These are phyloP conservation scores for Boloria selene DNA, from an alignment of 2,888 invertebrate species.

Conservation along the genomic window DNA sequence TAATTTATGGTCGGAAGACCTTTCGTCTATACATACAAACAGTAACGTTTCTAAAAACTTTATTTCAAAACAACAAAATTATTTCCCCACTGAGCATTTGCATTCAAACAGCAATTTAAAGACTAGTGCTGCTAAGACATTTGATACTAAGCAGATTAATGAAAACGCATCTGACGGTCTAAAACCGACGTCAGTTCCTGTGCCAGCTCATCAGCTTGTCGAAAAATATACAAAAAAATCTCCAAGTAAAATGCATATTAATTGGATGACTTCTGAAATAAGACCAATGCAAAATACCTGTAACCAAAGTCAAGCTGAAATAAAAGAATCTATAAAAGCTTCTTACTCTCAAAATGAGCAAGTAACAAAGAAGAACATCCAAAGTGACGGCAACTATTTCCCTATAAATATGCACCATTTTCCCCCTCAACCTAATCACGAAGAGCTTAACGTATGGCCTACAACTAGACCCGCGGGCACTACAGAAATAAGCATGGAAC, in stretches of 20 bases:
- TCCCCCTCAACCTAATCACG: slow-evolving; percentile 62
- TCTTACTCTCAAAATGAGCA: slow-evolving; percentile 58
- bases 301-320: slow-evolving; percentile 53
- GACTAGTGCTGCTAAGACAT: slow-evolving; percentile 57
- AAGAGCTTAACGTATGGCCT: slow-evolving; percentile 75
- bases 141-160: slow-evolving; percentile 56
- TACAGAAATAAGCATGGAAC: slow-evolving; percentile 76
- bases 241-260: slow-evolving; percentile 75
- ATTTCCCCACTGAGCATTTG: slow-evolving; percentile 55
- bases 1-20: slow-evolving; percentile 73
- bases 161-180: slow-evolving; percentile 50
- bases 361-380: slow-evolving; percentile 61
- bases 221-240: slow-evolving; percentile 76
- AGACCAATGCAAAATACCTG: slow-evolving; percentile 68
- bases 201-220: slow-evolving; percentile 49
- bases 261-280: slow-evolving; percentile 79
- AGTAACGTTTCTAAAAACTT: slow-evolving; percentile 60
- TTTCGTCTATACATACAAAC: slow-evolving; percentile 66
- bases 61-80: slow-evolving; percentile 63
- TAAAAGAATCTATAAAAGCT: slow-evolving; percentile 61
- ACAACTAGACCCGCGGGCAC: slow-evolving; percentile 70
- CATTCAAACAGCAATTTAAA: slow-evolving; percentile 56
- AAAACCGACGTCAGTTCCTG: slow-evolving; percentile 55
- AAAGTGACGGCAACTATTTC: slow-evolving; percentile 67
- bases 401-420: slow-evolving; percentile 74